phyloP scores from a whole-genome alignment of 2,888 invertebrate species.

The Pristionchus fissidentatus region DNA sequence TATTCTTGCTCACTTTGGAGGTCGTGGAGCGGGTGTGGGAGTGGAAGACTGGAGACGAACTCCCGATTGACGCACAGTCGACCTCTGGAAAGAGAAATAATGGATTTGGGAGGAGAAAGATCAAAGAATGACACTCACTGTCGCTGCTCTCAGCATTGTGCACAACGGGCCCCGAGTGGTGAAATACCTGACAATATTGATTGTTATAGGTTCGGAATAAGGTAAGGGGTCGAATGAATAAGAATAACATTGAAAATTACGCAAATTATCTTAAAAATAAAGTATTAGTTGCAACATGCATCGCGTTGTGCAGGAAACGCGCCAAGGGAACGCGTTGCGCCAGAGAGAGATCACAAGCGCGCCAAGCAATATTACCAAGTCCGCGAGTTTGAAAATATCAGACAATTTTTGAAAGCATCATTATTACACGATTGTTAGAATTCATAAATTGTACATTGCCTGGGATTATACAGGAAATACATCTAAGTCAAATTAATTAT shows the following conservation, averaged over 20 bases:
- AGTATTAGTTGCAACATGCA: neutral
- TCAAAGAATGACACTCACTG: constrained; percentile 30
- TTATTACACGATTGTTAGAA: neutral
- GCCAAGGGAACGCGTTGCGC: neutral
- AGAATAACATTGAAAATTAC: neutral
- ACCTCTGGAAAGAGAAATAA: constrained; percentile 27
- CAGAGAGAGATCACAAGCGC: neutral
- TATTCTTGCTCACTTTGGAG: constrained; percentile 9
- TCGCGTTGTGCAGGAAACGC: neutral
- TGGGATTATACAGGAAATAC: neutral
- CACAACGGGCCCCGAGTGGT: neutral
- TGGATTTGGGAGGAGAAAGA: neutral
- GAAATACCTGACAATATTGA: constrained; percentile 6
- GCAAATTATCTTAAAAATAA: neutral
- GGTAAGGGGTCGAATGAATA: neutral
- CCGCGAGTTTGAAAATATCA: neutral
- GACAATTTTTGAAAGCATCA: neutral
- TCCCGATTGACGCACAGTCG: constrained; percentile 46
- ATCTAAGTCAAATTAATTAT: neutral
- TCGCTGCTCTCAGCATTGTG: constrained; percentile 44
- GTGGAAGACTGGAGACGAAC: constrained; percentile 29
- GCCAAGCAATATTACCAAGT: neutral
- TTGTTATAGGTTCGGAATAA: neutral
- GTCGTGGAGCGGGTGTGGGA: constrained; percentile 4
- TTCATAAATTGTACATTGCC: neutral